Conservation (phyloP, 2,113 vertebrate species). For the Solea solea region DNA sequence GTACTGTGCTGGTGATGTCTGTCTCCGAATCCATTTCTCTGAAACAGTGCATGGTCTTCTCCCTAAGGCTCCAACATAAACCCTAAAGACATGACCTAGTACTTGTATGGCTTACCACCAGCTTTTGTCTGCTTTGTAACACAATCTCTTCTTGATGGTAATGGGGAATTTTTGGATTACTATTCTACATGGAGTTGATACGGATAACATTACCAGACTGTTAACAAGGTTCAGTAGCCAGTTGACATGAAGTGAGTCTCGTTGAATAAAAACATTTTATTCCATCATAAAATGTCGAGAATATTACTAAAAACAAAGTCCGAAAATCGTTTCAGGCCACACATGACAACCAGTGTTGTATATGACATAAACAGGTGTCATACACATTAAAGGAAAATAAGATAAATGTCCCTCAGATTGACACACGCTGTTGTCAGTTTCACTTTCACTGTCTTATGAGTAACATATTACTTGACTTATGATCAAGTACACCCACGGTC, state of each 20-base stretch:
- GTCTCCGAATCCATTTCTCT: slow-evolving; percentile 27
- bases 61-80: background rate
- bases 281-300: background rate
- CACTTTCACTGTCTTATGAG: slow-evolving; percentile 9
- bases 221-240: background rate
- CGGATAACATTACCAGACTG: background rate
- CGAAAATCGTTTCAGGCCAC: background rate
- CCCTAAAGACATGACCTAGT: slow-evolving; percentile 29
- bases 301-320: background rate
- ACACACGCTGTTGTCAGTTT: slow-evolving; percentile 6
- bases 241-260: background rate
- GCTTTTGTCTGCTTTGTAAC: slow-evolving; percentile 10
- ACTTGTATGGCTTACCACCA: slow-evolving; percentile 6
- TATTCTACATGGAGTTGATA: slow-evolving; percentile 10
- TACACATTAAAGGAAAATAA: background rate
- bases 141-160: background rate
- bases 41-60: background rate
- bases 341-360: background rate
- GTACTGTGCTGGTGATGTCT: background rate
- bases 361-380: no score
- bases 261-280: background rate
- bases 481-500: slow-evolving; percentile 34
- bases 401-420: background rate
- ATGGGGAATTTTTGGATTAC: slow-evolving; percentile 5
- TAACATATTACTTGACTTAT: slow-evolving; percentile 39